Conservation (phyloP, 2,113 vertebrate genomes). For the Phalacrocorax aristotelis region DNA sequence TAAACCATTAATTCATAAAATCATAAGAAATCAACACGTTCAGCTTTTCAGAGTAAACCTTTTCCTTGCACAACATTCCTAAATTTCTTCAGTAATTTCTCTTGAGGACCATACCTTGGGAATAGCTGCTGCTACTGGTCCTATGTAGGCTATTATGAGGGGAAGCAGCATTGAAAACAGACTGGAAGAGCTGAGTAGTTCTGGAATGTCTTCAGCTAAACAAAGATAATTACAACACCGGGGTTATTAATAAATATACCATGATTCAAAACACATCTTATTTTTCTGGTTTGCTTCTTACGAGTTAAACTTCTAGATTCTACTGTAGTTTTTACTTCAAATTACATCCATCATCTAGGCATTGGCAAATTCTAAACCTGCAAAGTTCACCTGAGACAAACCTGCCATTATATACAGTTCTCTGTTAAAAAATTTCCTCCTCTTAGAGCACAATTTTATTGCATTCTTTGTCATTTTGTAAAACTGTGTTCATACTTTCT, state of each 20-base stretch:
- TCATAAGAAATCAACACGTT: not conserved
- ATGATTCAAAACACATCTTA: not conserved
- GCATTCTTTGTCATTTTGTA: not conserved
- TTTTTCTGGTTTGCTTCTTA: not conserved
- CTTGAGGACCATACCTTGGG: conserved; percentile 84
- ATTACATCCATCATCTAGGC: not conserved
- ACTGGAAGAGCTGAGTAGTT: conserved; percentile 96
- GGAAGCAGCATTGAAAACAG: conserved; percentile 98
- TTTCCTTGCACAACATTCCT: not conserved
- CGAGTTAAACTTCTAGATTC: not conserved
- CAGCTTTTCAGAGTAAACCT: not conserved
- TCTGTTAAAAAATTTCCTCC: not conserved
- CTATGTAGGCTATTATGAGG: conserved; percentile 96
- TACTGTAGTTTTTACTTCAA: not conserved
- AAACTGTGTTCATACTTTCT: not conserved
- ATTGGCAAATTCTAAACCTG: not conserved
- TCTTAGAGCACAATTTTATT: not conserved
- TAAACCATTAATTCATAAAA: not conserved
- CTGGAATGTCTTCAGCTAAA: conserved; percentile 96
- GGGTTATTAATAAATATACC: not conserved
- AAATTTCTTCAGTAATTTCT: not conserved
- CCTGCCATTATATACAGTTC: not conserved
- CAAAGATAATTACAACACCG: conserved; percentile 24
- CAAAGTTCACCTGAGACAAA: not conserved
- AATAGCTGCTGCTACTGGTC: conserved; percentile 94